Percentiles rank a stretch among this genome's conserved stretches.
Conservation (phyloP, 2,113 vertebrate genomes). For the Myocastor coypus region DNA sequence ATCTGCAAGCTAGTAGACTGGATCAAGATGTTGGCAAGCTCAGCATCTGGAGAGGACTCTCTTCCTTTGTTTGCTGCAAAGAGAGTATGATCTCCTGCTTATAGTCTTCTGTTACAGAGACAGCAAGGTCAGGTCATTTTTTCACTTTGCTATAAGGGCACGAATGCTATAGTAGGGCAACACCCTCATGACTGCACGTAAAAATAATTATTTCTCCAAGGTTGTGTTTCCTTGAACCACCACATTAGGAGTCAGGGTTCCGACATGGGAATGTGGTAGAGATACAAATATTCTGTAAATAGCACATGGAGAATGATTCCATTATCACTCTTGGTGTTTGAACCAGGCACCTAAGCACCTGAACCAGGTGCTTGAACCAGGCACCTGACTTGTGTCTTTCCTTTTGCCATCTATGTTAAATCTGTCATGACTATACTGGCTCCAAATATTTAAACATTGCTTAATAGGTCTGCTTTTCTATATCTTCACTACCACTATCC, state of each 20-base stretch:
- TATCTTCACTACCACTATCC: rapidly evolving
- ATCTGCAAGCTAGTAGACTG: not conserved
- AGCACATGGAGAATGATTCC: not conserved
- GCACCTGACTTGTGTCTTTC: not conserved
- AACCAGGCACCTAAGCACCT: not conserved
- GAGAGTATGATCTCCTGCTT: not conserved
- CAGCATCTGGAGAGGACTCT: not conserved
- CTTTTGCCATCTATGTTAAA: not conserved
- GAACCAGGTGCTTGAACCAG: not conserved
- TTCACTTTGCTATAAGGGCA: not conserved
- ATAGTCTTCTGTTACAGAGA: not conserved
- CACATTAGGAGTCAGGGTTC: not conserved
- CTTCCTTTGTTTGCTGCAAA: not conserved
- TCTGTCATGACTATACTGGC: not conserved
- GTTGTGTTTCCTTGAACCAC: not conserved
- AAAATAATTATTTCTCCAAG: not conserved
- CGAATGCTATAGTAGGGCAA: not conserved
- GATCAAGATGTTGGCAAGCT: not conserved
- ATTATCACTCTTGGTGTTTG: not conserved
- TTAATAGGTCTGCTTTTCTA: not conserved
- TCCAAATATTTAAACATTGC: not conserved
- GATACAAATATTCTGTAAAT: not conserved
- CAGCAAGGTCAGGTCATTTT: not conserved
- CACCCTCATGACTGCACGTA: not conserved
- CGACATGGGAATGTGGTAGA: not conserved